Evolutionary conservation across 2,888 invertebrate species (phyloP), one percentile per base, ranked within the genome.

Genomic region (Sturmia bella): DNA sequence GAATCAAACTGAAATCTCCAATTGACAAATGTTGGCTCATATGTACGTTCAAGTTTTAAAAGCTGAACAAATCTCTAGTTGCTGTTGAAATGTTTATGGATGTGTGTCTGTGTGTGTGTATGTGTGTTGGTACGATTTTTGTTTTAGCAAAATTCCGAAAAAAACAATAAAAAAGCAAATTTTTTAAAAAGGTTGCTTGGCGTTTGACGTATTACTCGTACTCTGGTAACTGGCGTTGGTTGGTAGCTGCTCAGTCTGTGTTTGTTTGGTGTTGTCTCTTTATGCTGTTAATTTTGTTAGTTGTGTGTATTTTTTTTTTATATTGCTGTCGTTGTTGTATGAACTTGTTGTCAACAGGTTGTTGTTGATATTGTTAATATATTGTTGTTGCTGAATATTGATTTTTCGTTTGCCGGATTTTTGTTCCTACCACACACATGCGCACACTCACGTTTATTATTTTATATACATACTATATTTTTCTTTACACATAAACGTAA

Each of bases 1-100:
- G 90, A 90, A 90, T 89, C 87, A 89, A 90, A 90, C 90, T 90
- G 89, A 90, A 85, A 79, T 81, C 78, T 75, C 52, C 43, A 64
- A 75, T 54, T 43, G 45, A 66, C 45, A 70, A 82, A 70, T 74
- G 64, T 82, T 82, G 74, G 82, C 70, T 82, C 82, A 70, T 66
- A 66, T 61, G 70, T 66, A 66, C 56, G 70, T 59, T 70, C 41
- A 61, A 21, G 37, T 75, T 75, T 24, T 64, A 48, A 63, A 69
- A 24, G 12, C 9, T 9, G 39, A 21, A 68, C 7, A 63, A 48
- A 64, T 48, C 56, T 74, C 57, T 66, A 66, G 57, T 37, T 41
- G 52, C 19, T 80, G 45, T 37, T 61, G n/a, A 41, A 61, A 6
- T 17, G 17, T 17, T 7, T 17, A n/a, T 43, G 2, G 24, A 15